Conservation (phyloP, 37 sponge, comb jelly and placozoan species). For the Ephydatia muelleri region DNA sequence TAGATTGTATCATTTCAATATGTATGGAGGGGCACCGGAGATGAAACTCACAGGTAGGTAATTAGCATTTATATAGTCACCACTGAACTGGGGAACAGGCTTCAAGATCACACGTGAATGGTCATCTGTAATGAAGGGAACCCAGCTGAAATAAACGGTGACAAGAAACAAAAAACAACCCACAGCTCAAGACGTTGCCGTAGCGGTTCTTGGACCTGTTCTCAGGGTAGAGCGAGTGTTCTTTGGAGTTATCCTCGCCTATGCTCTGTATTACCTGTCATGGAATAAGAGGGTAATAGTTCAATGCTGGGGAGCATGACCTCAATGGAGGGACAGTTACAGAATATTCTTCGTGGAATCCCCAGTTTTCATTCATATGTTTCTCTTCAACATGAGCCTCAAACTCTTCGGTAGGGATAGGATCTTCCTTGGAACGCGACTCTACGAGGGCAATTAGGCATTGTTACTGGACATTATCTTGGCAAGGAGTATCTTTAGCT, state of each 20-base stretch:
- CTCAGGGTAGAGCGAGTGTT: conserved; percentile 40
- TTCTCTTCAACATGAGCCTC: conserved; percentile 37
- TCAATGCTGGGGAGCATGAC: background rate
- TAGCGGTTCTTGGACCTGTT: conserved; percentile 81
- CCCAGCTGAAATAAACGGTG: background rate
- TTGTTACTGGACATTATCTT: no score
- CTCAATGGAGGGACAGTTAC: conserved; percentile 19
- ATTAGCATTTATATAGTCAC: conserved; percentile 83
- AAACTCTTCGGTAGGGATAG: conserved; percentile 41
- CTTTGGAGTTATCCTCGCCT: background rate
- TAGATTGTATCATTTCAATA: no score
- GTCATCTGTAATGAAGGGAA: conserved; percentile 43
- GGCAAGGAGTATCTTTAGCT: no score
- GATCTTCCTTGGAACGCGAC: background rate
- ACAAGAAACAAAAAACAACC: conserved; percentile 12
- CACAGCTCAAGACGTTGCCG: conserved; percentile 80
- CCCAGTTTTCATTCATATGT: conserved; percentile 65
- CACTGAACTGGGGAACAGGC: conserved; percentile 31
- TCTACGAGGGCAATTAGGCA: background rate
- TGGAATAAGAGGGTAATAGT: background rate
- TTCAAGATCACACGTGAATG: conserved; percentile 54
- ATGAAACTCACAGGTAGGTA: conserved; percentile 60
- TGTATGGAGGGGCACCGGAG: no score
- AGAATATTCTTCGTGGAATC: conserved; percentile 66
- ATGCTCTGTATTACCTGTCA: background rate